These are phyloP conservation scores for Anhinga anhinga DNA, from an alignment of 2,113 vertebrate genomes.

Conservation along the genomic window DNA sequence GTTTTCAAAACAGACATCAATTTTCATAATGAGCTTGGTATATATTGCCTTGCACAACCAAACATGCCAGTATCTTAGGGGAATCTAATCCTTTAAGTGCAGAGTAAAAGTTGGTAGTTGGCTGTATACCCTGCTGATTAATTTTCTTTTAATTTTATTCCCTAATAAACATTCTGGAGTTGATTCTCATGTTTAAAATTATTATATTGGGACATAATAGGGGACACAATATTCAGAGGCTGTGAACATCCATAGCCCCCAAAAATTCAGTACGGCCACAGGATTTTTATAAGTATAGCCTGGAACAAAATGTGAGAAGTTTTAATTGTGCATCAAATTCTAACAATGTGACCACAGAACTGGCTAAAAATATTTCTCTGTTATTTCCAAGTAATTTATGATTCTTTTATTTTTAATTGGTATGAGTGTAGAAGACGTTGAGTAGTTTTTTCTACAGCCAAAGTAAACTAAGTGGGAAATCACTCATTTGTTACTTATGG, in stretches of 20 bases:
- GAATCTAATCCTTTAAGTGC: background rate
- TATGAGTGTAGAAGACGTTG: background rate
- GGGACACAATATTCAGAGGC: background rate
- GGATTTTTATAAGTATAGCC: background rate
- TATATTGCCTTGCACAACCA: background rate
- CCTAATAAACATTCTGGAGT: background rate
- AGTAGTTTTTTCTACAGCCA: background rate
- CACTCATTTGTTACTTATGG: background rate
- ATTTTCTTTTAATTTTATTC: background rate
- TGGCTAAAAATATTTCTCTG: background rate
- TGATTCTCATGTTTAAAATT: background rate
- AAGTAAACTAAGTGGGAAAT: background rate
- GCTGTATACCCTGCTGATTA: background rate
- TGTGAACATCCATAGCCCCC: background rate
- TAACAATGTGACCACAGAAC: background rate
- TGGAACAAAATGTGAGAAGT: background rate
- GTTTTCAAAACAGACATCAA: background rate
- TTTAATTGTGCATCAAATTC: background rate
- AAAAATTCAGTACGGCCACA: background rate
- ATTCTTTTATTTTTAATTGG: background rate
- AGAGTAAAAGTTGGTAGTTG: background rate
- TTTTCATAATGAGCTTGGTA: background rate
- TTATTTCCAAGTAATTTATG: background rate
- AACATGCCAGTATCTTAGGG: background rate
- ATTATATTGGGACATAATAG: background rate